Evolutionary conservation across 2,797 vertebrate species (phyloP).

Genomic region (Trichosurus vulpecula): DNA sequence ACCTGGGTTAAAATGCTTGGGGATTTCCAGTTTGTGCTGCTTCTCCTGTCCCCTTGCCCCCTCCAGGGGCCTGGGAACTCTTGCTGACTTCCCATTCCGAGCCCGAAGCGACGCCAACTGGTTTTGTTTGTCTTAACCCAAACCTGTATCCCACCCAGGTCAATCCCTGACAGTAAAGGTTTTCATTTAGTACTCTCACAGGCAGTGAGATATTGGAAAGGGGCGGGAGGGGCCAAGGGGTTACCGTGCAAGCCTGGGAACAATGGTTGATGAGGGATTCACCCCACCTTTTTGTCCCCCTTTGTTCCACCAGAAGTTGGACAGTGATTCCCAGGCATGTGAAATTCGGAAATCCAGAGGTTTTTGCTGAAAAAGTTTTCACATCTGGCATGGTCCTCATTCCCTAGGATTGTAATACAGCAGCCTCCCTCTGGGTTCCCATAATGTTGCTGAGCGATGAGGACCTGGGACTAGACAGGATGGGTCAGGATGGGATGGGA

Average conservation of each 20-base stretch:
- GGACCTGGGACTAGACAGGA: slow-evolving; percentile 63
- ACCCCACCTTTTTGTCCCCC: slow-evolving; percentile 85
- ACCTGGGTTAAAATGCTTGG: background rate
- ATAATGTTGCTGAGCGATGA: slow-evolving; percentile 72
- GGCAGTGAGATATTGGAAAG: slow-evolving; percentile 67
- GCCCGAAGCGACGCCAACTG: slow-evolving; percentile 52
- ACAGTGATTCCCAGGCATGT: slow-evolving; percentile 76
- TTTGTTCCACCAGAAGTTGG: slow-evolving; percentile 77
- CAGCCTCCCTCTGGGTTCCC: slow-evolving; percentile 47
- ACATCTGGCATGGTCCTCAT: slow-evolving; percentile 78
- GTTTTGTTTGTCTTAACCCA: slow-evolving; percentile 68
- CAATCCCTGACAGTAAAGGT: slow-evolving; percentile 52
- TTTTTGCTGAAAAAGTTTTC: slow-evolving; percentile 75
- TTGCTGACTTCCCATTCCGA: slow-evolving; percentile 77
- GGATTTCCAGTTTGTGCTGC: slow-evolving; percentile 7
- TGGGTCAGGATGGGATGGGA: slow-evolving; percentile 61
- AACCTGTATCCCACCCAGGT: slow-evolving; percentile 61
- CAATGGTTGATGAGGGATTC: slow-evolving; percentile 78
- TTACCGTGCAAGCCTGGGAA: slow-evolving; percentile 78
- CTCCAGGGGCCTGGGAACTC: slow-evolving; percentile 31
- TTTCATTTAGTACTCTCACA: slow-evolving; percentile 54
- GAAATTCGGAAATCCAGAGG: slow-evolving; percentile 81
- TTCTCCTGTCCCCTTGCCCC: background rate
- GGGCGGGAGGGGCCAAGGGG: slow-evolving; percentile 59
- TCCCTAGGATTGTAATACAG: slow-evolving; percentile 74